Percentiles rank a stretch among this genome's conserved stretches.
phyloP scores from a whole-genome alignment of 2,888 invertebrate species.

The Parnassius apollo region DNA sequence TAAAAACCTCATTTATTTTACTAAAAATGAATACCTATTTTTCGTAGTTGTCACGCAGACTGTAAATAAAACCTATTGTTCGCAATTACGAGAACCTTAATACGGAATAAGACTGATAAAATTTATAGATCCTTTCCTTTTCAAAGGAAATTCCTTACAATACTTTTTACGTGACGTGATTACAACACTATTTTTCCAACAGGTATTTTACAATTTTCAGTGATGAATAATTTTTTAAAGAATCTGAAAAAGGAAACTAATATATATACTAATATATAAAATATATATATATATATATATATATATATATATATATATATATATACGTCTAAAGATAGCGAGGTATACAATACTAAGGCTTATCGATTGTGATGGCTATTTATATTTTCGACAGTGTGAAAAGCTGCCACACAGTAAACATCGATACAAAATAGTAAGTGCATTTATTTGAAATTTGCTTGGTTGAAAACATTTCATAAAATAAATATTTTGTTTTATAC shows the following conservation, averaged over 20 bases:
- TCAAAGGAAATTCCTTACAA: constrained; percentile 31
- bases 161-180: constrained; percentile 25
- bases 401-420: not conserved
- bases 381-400: not conserved
- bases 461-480: too few relatives aligned
- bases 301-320: not conserved
- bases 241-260: not conserved
- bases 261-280: too few relatives aligned
- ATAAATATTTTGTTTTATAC: too few relatives aligned
- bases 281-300: not conserved
- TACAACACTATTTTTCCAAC: constrained; percentile 9
- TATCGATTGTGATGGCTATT: not conserved
- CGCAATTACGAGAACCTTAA: constrained; percentile 56
- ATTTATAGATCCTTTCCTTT: constrained; percentile 49
- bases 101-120: constrained; percentile 43
- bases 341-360: too few relatives aligned
- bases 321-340: not conserved
- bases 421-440: not conserved
- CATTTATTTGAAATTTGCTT: too few relatives aligned
- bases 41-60: constrained; percentile 29
- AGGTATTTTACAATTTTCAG: not conserved
- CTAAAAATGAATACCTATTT: constrained; percentile 19
- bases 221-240: not conserved
- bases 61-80: constrained; percentile 47
- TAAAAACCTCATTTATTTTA: constrained; percentile 28